phyloP scores from a whole-genome alignment of 2,797 vertebrate species.

The Cryptoprocta ferox region DNA sequence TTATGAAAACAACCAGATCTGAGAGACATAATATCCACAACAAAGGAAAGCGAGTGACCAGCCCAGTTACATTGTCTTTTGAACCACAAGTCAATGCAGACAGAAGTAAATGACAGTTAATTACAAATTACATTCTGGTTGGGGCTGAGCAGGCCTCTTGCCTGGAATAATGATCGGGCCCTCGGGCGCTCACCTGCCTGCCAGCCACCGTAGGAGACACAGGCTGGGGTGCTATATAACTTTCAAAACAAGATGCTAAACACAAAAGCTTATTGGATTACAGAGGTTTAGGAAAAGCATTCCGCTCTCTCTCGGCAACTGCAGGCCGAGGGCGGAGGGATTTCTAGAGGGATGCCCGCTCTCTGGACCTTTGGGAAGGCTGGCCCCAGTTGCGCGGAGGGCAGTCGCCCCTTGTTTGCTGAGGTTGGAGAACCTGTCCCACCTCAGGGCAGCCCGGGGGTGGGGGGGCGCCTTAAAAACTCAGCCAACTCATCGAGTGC shows the following conservation, averaged over 20 bases:
- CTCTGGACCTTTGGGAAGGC: constrained; percentile 72
- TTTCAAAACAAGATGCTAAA: constrained; percentile 92
- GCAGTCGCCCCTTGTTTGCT: constrained; percentile 59
- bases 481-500: background rate
- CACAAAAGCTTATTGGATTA: constrained; percentile 94
- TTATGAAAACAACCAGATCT: constrained; percentile 82
- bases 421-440: background rate
- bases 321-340: constrained; percentile 80
- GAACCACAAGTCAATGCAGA: constrained; percentile 89
- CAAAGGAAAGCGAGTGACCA: constrained; percentile 87
- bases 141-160: constrained; percentile 87
- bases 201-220: constrained; percentile 85
- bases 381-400: constrained; percentile 48
- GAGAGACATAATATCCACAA: constrained; percentile 86
- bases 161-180: constrained; percentile 89
- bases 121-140: constrained; percentile 92
- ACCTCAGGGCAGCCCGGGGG: background rate
- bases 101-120: constrained; percentile 92
- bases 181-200: constrained; percentile 91
- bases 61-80: constrained; percentile 87
- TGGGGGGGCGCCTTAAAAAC: background rate
- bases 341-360: constrained; percentile 80
- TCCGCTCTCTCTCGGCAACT: constrained; percentile 86
- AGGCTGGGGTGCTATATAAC: constrained; percentile 87
- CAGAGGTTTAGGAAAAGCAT: constrained; percentile 90